Conservation (phyloP, 2,113 vertebrate genomes). For the Nycticryphes semicollaris region DNA sequence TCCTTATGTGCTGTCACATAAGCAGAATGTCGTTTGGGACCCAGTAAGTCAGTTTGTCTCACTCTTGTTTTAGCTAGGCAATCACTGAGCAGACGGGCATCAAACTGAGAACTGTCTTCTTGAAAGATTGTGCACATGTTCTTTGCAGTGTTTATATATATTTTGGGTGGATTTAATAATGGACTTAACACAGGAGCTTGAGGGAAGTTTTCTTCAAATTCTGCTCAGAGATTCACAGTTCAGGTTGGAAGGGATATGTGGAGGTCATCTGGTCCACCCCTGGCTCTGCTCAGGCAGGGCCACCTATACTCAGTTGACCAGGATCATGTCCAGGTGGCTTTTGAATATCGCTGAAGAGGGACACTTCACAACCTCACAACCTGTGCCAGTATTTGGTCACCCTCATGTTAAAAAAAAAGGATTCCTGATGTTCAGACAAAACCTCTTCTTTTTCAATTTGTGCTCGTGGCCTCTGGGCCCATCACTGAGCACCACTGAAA, state of each 20-base stretch:
- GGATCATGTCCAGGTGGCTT: neutral
- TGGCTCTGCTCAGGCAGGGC: neutral
- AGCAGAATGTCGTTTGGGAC: neutral
- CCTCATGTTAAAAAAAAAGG: neutral
- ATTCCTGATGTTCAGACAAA: neutral
- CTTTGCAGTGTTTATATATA: neutral
- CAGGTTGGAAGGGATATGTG: neutral
- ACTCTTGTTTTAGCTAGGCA: neutral
- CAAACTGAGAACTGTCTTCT: neutral
- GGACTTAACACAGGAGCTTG: neutral
- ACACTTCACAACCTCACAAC: neutral
- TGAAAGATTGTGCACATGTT: neutral
- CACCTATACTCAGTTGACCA: neutral
- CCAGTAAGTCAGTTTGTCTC: neutral
- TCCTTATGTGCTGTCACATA: neutral
- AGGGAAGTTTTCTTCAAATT: neutral
- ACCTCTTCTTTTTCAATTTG: neutral
- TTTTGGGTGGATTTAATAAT: neutral
- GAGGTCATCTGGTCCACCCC: neutral
- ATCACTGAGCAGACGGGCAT: neutral
- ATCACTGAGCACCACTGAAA: neutral
- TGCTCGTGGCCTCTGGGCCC: neutral
- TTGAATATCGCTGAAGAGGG: neutral
- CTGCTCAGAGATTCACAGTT: neutral
- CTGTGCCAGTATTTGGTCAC: neutral